These are phyloP conservation scores for Erpetoichthys calabaricus DNA, from an alignment of 2,797 vertebrate species.

Conservation along the genomic window DNA sequence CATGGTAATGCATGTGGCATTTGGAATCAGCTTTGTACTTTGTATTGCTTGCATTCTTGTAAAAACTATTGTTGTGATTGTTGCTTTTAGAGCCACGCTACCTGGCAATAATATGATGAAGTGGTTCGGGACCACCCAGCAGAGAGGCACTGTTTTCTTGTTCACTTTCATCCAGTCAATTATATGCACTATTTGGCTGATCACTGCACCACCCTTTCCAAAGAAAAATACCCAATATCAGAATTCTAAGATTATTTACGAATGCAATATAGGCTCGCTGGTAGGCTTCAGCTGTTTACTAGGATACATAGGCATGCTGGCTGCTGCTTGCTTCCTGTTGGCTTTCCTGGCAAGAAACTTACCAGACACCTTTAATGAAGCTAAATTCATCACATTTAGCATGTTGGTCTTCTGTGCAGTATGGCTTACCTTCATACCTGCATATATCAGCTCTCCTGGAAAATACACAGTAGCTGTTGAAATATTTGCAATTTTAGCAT, in stretches of 20 bases:
- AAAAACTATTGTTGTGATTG: no score
- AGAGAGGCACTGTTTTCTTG: no score
- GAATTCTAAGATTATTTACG: slow-evolving; percentile 10
- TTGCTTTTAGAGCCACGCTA: no score
- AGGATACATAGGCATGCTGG: slow-evolving; percentile 30
- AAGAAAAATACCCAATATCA: not conserved
- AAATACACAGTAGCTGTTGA: slow-evolving; percentile 17
- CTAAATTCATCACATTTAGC: slow-evolving; percentile 13
- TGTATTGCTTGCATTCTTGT: no score
- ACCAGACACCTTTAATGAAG: slow-evolving; percentile 7
- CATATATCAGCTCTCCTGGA: slow-evolving; percentile 15
- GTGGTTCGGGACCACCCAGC: no score
- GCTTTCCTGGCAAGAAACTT: slow-evolving; percentile 10
- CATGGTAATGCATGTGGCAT: slow-evolving; percentile 39
- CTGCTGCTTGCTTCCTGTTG: slow-evolving; percentile 12
- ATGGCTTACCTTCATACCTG: slow-evolving; percentile 18
- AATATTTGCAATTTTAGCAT: slow-evolving; percentile 16
- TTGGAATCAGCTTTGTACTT: slow-evolving; percentile 48
- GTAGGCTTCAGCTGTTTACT: slow-evolving; percentile 26
- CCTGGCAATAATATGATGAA: no score
- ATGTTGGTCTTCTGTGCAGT: slow-evolving; percentile 19
- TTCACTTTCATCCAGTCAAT: no score
- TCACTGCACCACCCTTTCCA: no score
- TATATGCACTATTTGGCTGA: no score
- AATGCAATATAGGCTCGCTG: slow-evolving; percentile 26